Evolutionary conservation across 2,113 vertebrate species (phyloP), one percentile per base, ranked within the genome.

Genomic region (Tachuris rubrigastra): DNA sequence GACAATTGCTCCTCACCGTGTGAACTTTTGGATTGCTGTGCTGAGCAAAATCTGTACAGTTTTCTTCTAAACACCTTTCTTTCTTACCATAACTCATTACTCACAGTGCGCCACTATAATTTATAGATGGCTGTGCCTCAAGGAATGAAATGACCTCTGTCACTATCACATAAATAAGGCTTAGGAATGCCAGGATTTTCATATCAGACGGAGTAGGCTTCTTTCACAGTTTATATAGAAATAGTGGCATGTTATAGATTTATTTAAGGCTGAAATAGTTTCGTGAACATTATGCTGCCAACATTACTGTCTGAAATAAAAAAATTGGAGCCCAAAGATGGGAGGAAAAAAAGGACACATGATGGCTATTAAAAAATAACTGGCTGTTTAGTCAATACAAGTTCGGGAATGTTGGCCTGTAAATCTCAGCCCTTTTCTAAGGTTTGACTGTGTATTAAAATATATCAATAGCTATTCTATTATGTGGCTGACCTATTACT

Each of bases 111-210:
- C 81, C 37, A 27, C 89, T 96, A 42, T 96, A 96, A 97, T 97
- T 98, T 97, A 97, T 93, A 96, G 90, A 96, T 97, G 92, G 62
- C 55, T 92, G n/a, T 84, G 83, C 75, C 89, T 97, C 50, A 11
- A 93, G 93, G 86, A 96, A 89, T 78, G 47, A 91, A 96, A 91
- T 98, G 93, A 97, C 97, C 95, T 97, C 93, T 98, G 91, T 86
- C 95, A 92, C 85, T 96, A 79, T 53, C 39, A 5, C 67, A 95
- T 97, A 97, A 96, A 97, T 96, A 97, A 96, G 87, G 65, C 65
- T 97, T 80, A 93, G 93, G 73, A 72, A 56, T 92, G 60, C 82
- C 87, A 93, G 59, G 60, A 87, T 96, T 97, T 98, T 97, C 81
- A 77, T 95, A 96, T 97, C 87, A 95, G 86, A 94, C 94, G 49